Conservation (phyloP, 2,797 vertebrate species). For the Microtus agrestis region DNA sequence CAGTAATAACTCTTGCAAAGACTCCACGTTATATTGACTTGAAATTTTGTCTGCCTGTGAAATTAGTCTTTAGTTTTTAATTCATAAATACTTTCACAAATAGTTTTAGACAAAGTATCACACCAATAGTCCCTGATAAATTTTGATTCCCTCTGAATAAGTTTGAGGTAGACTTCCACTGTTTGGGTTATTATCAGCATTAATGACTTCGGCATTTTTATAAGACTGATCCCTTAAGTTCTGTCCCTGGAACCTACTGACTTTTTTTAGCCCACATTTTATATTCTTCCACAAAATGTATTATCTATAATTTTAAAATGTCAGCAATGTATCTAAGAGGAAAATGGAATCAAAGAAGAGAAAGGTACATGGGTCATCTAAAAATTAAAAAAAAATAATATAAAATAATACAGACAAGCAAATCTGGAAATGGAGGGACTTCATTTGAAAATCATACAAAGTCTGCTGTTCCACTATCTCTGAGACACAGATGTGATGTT, state of each 20-base stretch:
- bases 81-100: neutral
- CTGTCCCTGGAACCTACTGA: neutral
- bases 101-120: neutral
- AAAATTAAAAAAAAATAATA: neutral
- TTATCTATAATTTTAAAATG: neutral
- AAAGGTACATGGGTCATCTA: neutral
- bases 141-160: neutral
- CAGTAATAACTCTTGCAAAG: neutral
- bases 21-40: neutral
- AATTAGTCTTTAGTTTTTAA: neutral
- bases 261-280: neutral
- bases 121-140: too few relatives aligned
- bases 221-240: neutral
- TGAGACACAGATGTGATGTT: neutral
- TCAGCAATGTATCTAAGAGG: neutral
- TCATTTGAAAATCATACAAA: neutral
- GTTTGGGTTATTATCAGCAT: neutral
- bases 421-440: neutral
- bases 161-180: neutral
- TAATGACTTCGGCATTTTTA: neutral
- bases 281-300: neutral
- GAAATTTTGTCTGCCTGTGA: too few relatives aligned
- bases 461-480: neutral
- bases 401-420: neutral
- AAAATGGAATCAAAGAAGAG: neutral